Conservation (phyloP, 2,113 vertebrate species). For the Oenanthe melanoleuca region DNA sequence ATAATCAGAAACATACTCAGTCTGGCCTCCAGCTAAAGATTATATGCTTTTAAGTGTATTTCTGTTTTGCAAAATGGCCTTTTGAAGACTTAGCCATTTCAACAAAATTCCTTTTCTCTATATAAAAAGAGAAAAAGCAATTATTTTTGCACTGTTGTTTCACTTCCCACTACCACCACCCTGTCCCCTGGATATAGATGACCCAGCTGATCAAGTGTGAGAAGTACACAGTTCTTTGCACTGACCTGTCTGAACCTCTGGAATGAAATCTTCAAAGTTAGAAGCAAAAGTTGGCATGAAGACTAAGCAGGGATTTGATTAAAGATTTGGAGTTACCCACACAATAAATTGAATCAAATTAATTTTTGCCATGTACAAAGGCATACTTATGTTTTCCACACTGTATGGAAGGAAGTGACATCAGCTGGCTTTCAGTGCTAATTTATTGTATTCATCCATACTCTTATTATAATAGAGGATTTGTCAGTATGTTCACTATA, state of each 20-base stretch:
- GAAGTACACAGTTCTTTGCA: not conserved
- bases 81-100: constrained; percentile 70
- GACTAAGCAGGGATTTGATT: constrained; percentile 43
- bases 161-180: not conserved
- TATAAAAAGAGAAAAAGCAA: constrained; percentile 65
- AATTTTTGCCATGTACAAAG: constrained; percentile 24
- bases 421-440: not conserved
- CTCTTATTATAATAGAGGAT: not conserved
- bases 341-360: constrained; percentile 10
- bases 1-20: constrained; percentile 83
- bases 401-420: constrained; percentile 7
- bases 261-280: constrained; percentile 52
- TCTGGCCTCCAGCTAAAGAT: constrained; percentile 76
- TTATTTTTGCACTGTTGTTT: constrained; percentile 71
- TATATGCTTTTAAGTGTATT: constrained; percentile 77
- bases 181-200: constrained; percentile 35
- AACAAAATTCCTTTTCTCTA: constrained; percentile 65
- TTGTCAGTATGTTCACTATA: constrained; percentile 30
- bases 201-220: constrained; percentile 57
- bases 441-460: constrained; percentile 45
- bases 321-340: constrained; percentile 38
- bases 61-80: constrained; percentile 70
- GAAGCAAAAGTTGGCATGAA: constrained; percentile 21
- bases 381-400: not conserved
- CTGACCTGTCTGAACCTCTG: constrained; percentile 21